These are phyloP conservation scores for Acronicta psi DNA, from an alignment of 2,888 invertebrate species.

Conservation along the genomic window DNA sequence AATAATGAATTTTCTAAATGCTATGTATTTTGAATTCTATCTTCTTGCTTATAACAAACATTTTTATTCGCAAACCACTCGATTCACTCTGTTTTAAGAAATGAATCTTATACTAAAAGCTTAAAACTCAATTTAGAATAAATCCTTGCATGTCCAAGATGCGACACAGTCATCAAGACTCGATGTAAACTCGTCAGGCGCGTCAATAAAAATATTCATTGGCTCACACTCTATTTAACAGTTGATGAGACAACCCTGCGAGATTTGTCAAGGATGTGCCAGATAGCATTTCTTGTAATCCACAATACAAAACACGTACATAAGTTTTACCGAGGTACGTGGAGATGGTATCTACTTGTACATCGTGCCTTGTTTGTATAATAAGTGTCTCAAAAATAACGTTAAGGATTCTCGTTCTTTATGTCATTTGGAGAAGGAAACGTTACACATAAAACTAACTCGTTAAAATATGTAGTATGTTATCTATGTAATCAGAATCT, in stretches of 20 bases:
- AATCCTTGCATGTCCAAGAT: constrained; percentile 42
- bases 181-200: constrained; percentile 77
- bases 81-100: constrained; percentile 39
- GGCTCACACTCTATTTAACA: constrained; percentile 87
- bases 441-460: constrained; percentile 32
- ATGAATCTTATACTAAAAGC: constrained; percentile 47
- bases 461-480: constrained; percentile 13
- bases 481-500: constrained; percentile 30
- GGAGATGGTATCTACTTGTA: constrained; percentile 51
- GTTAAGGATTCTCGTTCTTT: constrained; percentile 18
- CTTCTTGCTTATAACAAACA: constrained; percentile 44
- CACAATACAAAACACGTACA: constrained; percentile 45
- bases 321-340: constrained; percentile 50
- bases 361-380: constrained; percentile 48
- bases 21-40: constrained; percentile 61
- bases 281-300: constrained; percentile 48
- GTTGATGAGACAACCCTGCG: constrained; percentile 80
- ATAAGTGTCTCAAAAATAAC: constrained; percentile 37
- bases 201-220: constrained; percentile 89
- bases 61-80: constrained; percentile 44
- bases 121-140: constrained; percentile 61
- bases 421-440: constrained; percentile 39
- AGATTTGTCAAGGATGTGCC: constrained; percentile 72
- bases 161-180: constrained; percentile 62
- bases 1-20: constrained; percentile 36